Evolutionary conservation across 2,888 invertebrate genomes (phyloP), one percentile per base, ranked within the genome.

Genomic region (Philhelius pedissequus): DNA sequence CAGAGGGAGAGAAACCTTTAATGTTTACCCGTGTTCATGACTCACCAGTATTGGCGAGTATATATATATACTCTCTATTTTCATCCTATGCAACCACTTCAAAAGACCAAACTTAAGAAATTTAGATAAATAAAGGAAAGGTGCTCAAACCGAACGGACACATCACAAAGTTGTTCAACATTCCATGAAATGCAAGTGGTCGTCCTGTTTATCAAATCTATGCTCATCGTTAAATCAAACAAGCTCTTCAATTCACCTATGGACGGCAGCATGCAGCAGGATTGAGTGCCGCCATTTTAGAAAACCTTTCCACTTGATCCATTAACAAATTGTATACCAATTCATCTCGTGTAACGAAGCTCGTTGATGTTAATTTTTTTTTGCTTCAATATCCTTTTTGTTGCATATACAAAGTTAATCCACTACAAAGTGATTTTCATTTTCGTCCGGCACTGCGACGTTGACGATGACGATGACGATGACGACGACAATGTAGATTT

Each of bases 371-470:
- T 22, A n/a, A 25, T 38, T 1, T 18, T 27, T 43, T 68, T 52
- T 58, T 27, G 15, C 15, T 62, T 48, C 45, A 32, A 32, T 45
- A 32, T 48, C 45, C 32, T 22, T 60, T 52, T n/a, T 27, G 68
- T 75, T 62, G 25, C 30, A 43, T 30, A 43, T 30, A 60, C 66
- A 75, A 84, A 80, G 80, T 76, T 76, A 68, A 75, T 84, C 84
- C 71, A 80, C 80, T 80, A 84, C 84, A 84, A 84, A 84, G 84
- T 80, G 84, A 84, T 70, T 84, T 84, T 76, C 60, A 76, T 70
- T 84, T 84, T 71, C 48, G 71, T 76, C 75, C 80, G 58, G 70
- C 75, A 54, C n/a, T 9, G 8, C 54, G 11, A 7, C 32, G 11
- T 15, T 5, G 18, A 11, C 27, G 54, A n/a, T 2, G 38, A 38